Evolutionary conservation across 2,113 vertebrate genomes (phyloP).

Genomic region (Megaptera novaeangliae): DNA sequence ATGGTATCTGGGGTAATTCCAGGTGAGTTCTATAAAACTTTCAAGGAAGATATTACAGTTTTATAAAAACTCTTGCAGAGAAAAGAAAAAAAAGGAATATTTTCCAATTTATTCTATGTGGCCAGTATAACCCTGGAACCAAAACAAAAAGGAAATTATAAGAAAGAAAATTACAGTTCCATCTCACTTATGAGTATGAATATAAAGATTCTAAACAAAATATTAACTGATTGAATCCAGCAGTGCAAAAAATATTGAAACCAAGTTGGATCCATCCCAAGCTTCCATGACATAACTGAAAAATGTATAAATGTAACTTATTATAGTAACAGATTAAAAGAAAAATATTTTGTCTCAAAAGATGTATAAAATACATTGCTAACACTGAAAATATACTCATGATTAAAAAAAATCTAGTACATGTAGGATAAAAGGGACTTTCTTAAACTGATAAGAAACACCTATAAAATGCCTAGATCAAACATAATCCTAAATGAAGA

Average conservation of each 20-base stretch:
- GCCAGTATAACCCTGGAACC: background rate
- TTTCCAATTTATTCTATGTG: background rate
- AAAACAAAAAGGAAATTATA: background rate
- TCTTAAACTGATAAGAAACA: background rate
- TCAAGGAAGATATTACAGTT: background rate
- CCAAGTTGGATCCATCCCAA: background rate
- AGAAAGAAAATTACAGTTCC: background rate
- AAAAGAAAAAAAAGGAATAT: background rate
- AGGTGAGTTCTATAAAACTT: background rate
- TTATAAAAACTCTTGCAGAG: background rate
- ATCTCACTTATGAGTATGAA: background rate
- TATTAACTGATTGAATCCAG: background rate
- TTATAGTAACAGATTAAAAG: background rate
- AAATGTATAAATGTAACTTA: background rate
- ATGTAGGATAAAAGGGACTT: background rate
- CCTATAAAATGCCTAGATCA: background rate
- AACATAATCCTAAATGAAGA: background rate
- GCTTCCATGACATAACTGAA: background rate
- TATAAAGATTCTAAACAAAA: background rate
- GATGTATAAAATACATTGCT: background rate
- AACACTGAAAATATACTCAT: background rate
- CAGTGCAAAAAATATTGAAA: background rate
- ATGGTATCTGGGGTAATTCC: background rate
- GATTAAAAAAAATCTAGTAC: background rate
- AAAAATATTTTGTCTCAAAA: background rate